Evolutionary conservation across 1,140 invertebrate genomes (phyloP), one percentile per base, ranked within the genome.

Genomic region (Drosophila ficusphila): DNA sequence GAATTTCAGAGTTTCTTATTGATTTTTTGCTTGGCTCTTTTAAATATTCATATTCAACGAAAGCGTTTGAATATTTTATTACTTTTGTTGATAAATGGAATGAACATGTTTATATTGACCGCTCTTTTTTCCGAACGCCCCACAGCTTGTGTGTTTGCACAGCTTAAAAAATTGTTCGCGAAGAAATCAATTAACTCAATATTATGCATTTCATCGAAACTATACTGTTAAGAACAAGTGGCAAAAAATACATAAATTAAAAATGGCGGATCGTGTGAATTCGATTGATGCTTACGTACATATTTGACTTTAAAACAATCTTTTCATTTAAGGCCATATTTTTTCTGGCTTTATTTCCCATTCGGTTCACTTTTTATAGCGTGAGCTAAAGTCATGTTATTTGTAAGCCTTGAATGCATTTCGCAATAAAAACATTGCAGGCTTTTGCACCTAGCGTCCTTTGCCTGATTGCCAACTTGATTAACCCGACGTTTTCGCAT

Each of bases 161-260:
- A 52, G 54, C 60, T 83, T 65, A 83, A 83, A 71, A 70, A 83
- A 78, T 79, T 68, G 76, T 85, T 58, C 41, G 18, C 47, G 64
- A 51, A 85, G 71, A 61, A 83, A 79, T 67, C 73, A 71, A 85
- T 71, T 53, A 74, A 83, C 76, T 85, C 76, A 85, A 85, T 53
- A 83, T 85, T 54, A 79, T 85, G 41, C 56, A 61, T 21, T 18
- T 31, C 46, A 41, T 18, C 34, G 42, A 9, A 23, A 16, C 23
- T 16, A 38, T 57, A 23, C 27, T 38, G 18, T n/a, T 4, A 16
- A 11, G 23, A 12, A 27, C 16, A 39, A 51, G 14, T 51, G 48
- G 48, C 14, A 38, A 16, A 39, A 47, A 25, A 46, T n/a, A n/a
- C n/a, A n/a, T n/a, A n/a, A n/a, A n/a, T n/a, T n/a, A n/a, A n/a